Conservation (phyloP, 1,140 invertebrate species). For the Hycleus phaleratus region DNA sequence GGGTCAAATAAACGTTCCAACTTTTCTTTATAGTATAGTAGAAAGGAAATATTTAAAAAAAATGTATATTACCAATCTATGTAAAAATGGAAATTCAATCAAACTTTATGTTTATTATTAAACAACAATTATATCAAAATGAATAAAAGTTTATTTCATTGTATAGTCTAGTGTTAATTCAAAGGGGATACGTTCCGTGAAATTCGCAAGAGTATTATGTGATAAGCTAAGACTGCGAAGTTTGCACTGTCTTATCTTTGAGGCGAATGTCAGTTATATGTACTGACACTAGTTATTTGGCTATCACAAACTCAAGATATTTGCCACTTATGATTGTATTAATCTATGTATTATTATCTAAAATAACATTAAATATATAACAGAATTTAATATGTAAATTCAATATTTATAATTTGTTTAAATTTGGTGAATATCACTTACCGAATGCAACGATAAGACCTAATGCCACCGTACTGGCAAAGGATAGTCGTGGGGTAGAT, state of each 20-base stretch:
- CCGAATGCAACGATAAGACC: constrained; percentile 5
- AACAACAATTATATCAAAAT: too few relatives aligned
- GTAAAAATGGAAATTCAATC: too few relatives aligned
- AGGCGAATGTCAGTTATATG: constrained; percentile 22
- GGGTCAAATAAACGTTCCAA: too few relatives aligned
- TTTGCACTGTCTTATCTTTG: constrained; percentile 22
- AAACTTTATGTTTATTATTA: too few relatives aligned
- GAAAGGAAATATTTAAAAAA: too few relatives aligned
- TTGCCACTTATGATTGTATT: not conserved
- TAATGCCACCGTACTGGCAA: constrained; percentile 1
- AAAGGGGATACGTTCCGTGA: constrained; percentile 11
- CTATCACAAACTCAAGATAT: constrained; percentile 22
- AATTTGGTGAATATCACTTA: not conserved
- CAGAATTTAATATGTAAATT: not conserved
- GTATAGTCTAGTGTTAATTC: constrained; percentile 10
- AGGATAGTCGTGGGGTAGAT: not conserved
- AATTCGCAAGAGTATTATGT: constrained; percentile 20
- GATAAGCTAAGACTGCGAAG: constrained; percentile 20
- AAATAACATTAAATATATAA: not conserved
- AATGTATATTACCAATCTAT: too few relatives aligned
- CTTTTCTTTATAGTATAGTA: too few relatives aligned
- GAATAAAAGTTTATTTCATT: not conserved
- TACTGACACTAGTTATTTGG: constrained; percentile 25
- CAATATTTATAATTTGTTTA: too few relatives aligned
- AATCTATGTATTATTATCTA: not conserved